Evolutionary conservation across 2,797 vertebrate genomes (phyloP), one percentile per base, ranked within the genome.

Genomic region (Typhlichthys eigenmanni): DNA sequence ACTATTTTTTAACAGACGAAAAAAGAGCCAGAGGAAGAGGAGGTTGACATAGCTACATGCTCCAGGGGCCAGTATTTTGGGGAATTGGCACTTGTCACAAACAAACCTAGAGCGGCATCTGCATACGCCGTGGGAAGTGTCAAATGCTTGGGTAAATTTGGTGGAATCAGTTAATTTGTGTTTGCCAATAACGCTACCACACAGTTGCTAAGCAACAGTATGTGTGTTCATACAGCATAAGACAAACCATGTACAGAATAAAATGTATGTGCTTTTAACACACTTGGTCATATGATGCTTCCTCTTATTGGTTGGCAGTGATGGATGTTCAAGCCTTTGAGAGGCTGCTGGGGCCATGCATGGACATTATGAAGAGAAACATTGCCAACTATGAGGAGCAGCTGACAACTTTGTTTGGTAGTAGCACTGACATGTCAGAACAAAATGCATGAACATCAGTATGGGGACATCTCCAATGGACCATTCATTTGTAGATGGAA

Each of bases 311-410:
- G 75, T 62, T 81, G 53, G 63, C 86, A 99, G 98, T 95, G 74
- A 94, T 99, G 95, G 98, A 97, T 60, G 92, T 99, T 69, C 90
- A 99, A 85, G 98, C 97, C 65, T 99, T 99, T 72, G 98, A 99
- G 93, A 95, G 97, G 87, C 91, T 99, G 89, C 90, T 99, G 89
- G 98, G 98, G 79, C 98, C 98, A 17, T 99, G 98, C 92, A 99
- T 96, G 98, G 97, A 99, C 88, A 99, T 99, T 90, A 99, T 99
- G 96, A 99, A 99, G 92, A 95, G 98, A 78, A 99, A 99, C 90
- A 99, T 99, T 84, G 93, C 95, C 53, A 98, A 98, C 89, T 99
- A 99, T 66, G 96, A 99, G 86, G 98, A 99, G 83, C 98, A 99
- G 78, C 92, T 99, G 77, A 93, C 96, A 71, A 92, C 93, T 75